Conservation (phyloP, 2,888 invertebrate species). For the Cistogaster globosa region DNA sequence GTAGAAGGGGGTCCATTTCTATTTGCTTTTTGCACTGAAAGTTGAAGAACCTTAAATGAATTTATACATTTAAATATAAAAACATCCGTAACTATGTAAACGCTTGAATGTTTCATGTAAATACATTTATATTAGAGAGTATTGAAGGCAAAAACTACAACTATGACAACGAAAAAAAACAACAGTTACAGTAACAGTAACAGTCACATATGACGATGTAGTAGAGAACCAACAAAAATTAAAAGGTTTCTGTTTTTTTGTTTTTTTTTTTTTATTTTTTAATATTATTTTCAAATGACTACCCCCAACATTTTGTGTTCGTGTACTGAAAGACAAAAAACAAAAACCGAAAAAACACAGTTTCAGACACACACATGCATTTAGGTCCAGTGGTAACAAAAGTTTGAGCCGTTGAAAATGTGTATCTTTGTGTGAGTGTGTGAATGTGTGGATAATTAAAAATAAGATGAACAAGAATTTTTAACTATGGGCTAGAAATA, state of each 20-base stretch:
- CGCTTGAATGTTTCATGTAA: conserved; percentile 44
- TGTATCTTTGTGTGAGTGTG: conserved; percentile 41
- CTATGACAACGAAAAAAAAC: conserved; percentile 46
- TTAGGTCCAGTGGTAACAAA: conserved; percentile 35
- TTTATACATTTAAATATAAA: conserved; percentile 16
- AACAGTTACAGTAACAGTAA: conserved; percentile 29
- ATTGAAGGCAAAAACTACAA: conserved; percentile 65
- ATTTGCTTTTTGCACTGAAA: neutral
- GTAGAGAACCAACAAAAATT: conserved; percentile 54
- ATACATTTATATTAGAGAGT: conserved; percentile 65
- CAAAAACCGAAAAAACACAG: conserved; percentile 1
- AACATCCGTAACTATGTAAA: neutral
- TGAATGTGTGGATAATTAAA: conserved; percentile 66
- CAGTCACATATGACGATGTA: conserved; percentile 45
- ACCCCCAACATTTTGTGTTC: conserved; percentile 43
- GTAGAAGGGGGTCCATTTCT: too few species aligned
- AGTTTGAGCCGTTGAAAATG: conserved; percentile 40
- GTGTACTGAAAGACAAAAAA: neutral
- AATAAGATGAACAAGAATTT: conserved; percentile 66
- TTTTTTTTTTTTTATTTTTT: conserved; percentile 15
- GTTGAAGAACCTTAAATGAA: neutral
- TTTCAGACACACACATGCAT: neutral
- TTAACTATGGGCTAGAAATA: conserved; percentile 70
- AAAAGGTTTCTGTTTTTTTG: conserved; percentile 24
- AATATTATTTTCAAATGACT: conserved; percentile 57